These are phyloP conservation scores for Elysia crispata DNA, from an alignment of 2,888 invertebrate genomes.

Conservation along the genomic window DNA sequence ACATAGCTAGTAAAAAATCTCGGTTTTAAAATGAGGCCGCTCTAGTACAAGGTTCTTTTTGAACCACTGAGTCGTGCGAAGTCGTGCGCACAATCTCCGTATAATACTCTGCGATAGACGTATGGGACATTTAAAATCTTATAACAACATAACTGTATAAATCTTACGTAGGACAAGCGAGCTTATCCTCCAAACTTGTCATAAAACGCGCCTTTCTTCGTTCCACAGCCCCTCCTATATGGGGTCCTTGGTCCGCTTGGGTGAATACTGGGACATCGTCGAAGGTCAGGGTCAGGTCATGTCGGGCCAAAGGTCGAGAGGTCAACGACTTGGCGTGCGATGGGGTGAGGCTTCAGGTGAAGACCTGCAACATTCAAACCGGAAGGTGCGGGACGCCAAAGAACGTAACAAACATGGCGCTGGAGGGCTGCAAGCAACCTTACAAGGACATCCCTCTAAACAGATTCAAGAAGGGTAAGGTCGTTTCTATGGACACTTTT, in stretches of 20 bases:
- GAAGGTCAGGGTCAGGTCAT: slow-evolving; percentile 39
- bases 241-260: slow-evolving; percentile 46
- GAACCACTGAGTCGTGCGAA: too few relatives aligned
- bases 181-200: too few relatives aligned
- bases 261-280: slow-evolving; percentile 6
- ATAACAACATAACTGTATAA: too few relatives aligned
- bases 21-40: too few relatives aligned
- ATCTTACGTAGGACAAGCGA: too few relatives aligned
- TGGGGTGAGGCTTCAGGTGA: slow-evolving; percentile 40
- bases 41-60: too few relatives aligned
- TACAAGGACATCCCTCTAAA: slow-evolving; percentile 1
- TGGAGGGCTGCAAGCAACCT: slow-evolving; percentile 1
- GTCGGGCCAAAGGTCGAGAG: slow-evolving; percentile 35
- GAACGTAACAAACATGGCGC: slow-evolving; percentile 14
- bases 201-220: too few relatives aligned
- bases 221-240: slow-evolving; percentile 20
- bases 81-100: too few relatives aligned
- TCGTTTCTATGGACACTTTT: too few relatives aligned
- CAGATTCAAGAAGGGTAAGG: slow-evolving; percentile 24
- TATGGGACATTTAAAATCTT: too few relatives aligned
- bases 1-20: too few relatives aligned
- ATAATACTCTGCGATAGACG: too few relatives aligned
- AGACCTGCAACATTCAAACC: slow-evolving; percentile 27
- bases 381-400: slow-evolving; percentile 28
- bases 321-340: slow-evolving; percentile 32